Percentiles rank a stretch among this genome's conserved stretches.
Conservation (phyloP, 1,140 invertebrate species). For the Lanistes nyassanus region DNA sequence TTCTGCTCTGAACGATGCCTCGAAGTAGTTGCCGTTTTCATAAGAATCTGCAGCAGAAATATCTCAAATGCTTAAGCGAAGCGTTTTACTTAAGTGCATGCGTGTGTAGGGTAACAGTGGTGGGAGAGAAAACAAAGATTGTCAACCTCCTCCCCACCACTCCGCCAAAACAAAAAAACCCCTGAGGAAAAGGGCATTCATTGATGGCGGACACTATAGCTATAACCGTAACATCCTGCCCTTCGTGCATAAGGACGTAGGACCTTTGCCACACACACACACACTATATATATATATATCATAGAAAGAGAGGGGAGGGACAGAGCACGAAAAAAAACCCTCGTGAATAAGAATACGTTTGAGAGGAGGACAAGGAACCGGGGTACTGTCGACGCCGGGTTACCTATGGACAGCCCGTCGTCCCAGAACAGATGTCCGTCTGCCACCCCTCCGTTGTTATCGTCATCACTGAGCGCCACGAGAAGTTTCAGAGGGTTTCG, state of each 20-base stretch:
- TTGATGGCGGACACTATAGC: not conserved
- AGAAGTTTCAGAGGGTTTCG: slow-evolving; percentile 42
- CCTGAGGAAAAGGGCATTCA: not conserved
- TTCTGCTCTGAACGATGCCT: slow-evolving; percentile 34
- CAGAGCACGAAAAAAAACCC: no score
- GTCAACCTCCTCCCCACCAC: no score
- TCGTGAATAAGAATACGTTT: no score
- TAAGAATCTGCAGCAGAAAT: slow-evolving; percentile 45
- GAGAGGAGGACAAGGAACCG: no score
- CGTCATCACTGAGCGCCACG: slow-evolving; percentile 41
- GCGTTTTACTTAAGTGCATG: no score
- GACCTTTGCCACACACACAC: no score
- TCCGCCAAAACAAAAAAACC: no score
- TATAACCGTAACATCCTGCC: not conserved
- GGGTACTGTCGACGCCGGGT: not conserved
- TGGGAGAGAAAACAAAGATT: not conserved
- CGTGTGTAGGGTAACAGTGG: no score
- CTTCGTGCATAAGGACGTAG: no score
- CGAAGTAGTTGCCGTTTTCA: slow-evolving; percentile 46
- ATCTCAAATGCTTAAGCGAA: not conserved
- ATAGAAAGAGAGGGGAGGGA: no score
- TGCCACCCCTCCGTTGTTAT: slow-evolving; percentile 32
- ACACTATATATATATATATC: no score
- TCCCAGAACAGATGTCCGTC: slow-evolving; percentile 56
- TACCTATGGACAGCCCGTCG: slow-evolving; percentile 52